Evolutionary conservation across 2,113 vertebrate species (phyloP).

Genomic region (Tonatia bakeri): DNA sequence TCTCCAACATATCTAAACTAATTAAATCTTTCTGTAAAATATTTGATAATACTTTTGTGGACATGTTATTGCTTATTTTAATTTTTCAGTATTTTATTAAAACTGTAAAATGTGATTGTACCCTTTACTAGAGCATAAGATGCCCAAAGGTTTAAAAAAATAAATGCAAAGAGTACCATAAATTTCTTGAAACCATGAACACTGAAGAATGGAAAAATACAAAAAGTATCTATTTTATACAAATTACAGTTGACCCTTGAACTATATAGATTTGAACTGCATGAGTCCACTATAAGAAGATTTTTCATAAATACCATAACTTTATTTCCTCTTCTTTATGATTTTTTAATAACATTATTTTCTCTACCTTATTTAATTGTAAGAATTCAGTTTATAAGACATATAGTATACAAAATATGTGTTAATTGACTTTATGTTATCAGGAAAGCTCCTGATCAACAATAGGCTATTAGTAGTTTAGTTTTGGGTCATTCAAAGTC

Average conservation of each 20-base stretch:
- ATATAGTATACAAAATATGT: background rate
- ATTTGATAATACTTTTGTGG: background rate
- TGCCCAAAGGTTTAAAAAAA: background rate
- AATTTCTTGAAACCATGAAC: background rate
- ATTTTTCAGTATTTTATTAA: constrained; percentile 4
- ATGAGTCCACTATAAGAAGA: background rate
- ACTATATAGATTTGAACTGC: background rate
- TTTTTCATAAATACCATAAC: background rate
- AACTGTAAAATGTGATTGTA: background rate
- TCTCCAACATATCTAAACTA: background rate
- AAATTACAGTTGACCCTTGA: background rate
- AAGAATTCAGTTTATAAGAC: background rate
- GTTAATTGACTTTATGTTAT: background rate
- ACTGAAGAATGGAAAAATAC: background rate
- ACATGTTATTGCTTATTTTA: background rate
- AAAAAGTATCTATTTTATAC: background rate
- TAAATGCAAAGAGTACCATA: background rate
- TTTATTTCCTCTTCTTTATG: background rate
- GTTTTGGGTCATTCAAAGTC: background rate
- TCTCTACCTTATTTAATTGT: background rate
- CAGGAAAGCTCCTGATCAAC: background rate
- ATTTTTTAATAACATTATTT: background rate
- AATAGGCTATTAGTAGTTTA: background rate
- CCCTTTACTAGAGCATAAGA: background rate
- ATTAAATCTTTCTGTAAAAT: background rate